Conservation (phyloP, 2,888 invertebrate genomes). For the Lycaena phlaeas region DNA sequence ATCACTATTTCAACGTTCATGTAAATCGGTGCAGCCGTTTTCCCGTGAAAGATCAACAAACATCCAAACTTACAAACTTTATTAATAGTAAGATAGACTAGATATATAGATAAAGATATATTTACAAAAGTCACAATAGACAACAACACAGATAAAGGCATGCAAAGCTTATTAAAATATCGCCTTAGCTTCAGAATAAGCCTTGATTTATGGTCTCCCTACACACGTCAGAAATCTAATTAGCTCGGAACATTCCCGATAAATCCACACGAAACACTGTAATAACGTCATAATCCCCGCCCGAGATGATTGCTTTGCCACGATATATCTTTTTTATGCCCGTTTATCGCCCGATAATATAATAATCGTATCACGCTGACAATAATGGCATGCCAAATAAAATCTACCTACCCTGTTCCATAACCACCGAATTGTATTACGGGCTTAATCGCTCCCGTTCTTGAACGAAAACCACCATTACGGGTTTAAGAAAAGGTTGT, state of each 20-base stretch:
- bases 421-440: conserved; percentile 29
- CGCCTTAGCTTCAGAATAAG: conserved; percentile 24
- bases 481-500: conserved; percentile 14
- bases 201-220: conserved; percentile 28
- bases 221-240: conserved; percentile 34
- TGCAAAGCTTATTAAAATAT: conserved; percentile 17
- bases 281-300: conserved; percentile 56
- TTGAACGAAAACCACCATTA: conserved; percentile 15
- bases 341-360: conserved; percentile 70
- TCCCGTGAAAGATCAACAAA: too few species aligned
- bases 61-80: too few species aligned
- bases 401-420: conserved; percentile 61
- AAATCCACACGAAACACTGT: conserved; percentile 53
- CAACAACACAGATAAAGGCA: neutral
- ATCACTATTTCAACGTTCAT: too few species aligned
- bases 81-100: too few species aligned
- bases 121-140: neutral
- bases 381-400: conserved; percentile 69
- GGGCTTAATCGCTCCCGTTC: conserved; percentile 21
- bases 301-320: conserved; percentile 55
- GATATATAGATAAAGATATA: too few species aligned
- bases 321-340: conserved; percentile 66
- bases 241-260: conserved; percentile 46
- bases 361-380: conserved; percentile 69
- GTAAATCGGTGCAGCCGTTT: too few species aligned